Evolutionary conservation across 2,888 invertebrate genomes (phyloP).

Genomic region (Ethmia dodecea): DNA sequence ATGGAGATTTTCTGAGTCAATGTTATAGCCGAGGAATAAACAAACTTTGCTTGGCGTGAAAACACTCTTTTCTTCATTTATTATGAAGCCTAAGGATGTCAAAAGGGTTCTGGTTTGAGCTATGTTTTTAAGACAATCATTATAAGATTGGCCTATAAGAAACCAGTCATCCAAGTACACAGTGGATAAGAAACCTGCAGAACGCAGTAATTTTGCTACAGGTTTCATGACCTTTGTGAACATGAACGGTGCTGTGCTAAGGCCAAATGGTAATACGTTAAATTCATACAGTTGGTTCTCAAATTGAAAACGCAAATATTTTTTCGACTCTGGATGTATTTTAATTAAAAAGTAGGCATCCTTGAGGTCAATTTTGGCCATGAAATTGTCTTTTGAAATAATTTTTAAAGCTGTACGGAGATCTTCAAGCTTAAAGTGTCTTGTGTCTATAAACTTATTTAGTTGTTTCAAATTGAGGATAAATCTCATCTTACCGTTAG

Average conservation of each 20-base stretch:
- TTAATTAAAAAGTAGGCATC: not conserved
- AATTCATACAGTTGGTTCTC: not conserved
- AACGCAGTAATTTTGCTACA: not conserved
- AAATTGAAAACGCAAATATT: conserved; percentile 1
- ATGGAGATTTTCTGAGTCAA: not conserved
- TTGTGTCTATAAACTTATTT: conserved; percentile 9
- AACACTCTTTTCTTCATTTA: not conserved
- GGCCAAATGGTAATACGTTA: conserved; percentile 2
- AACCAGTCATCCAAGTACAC: conserved; percentile 20
- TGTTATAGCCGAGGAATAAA: not conserved
- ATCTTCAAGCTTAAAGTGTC: conserved; percentile 2
- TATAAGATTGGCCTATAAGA: too few species aligned
- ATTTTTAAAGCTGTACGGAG: not conserved
- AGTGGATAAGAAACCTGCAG: not conserved
- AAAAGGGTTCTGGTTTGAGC: not conserved
- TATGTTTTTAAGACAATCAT: too few species aligned
- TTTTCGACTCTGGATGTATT: not conserved
- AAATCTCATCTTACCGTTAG: conserved; percentile 1
- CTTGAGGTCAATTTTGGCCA: not conserved
- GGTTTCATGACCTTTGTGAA: conserved; percentile 3
- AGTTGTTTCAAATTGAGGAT: conserved; percentile 1
- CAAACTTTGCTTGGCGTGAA: not conserved
- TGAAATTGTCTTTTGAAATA: not conserved
- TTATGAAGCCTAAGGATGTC: not conserved
- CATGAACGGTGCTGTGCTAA: conserved; percentile 1